Percentiles rank a stretch among this genome's conserved stretches.
These are phyloP conservation scores for Leucophora obtusa DNA, from an alignment of 2,888 invertebrate species.

Conservation along the genomic window DNA sequence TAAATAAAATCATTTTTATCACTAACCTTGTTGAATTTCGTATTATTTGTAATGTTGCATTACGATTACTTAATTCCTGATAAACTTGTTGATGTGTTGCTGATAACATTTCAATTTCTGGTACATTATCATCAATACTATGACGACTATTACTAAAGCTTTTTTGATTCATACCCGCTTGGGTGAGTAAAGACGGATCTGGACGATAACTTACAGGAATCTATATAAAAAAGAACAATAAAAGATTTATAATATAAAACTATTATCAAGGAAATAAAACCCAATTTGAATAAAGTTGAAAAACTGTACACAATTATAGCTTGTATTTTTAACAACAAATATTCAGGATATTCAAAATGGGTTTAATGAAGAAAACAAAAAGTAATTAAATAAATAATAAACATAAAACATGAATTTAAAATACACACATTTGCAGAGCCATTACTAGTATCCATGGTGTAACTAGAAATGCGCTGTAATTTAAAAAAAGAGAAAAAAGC, in stretches of 20 bases:
- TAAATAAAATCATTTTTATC: background rate
- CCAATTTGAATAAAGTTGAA: conserved; percentile 37
- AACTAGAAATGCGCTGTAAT: conserved; percentile 69
- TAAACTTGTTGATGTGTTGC: conserved; percentile 77
- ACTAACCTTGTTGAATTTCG: conserved; percentile 76
- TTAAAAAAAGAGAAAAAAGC: conserved; percentile 51
- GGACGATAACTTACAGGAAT: conserved; percentile 73
- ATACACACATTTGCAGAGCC: conserved; percentile 68
- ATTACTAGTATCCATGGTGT: conserved; percentile 68
- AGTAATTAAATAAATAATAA: conserved; percentile 23
- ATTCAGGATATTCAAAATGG: conserved; percentile 53
- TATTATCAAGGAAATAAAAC: conserved; percentile 18
- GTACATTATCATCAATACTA: conserved; percentile 72
- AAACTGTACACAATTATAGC: conserved; percentile 30
- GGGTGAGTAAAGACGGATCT: conserved; percentile 69
- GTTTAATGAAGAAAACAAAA: conserved; percentile 22
- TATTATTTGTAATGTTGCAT: conserved; percentile 76
- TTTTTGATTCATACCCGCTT: conserved; percentile 66
- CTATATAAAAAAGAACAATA: conserved; percentile 56
- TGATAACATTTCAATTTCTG: conserved; percentile 76
- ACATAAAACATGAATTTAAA: conserved; percentile 23
- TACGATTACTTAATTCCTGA: conserved; percentile 77
- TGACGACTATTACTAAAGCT: conserved; percentile 70
- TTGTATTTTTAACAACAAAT: conserved; percentile 21
- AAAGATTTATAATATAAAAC: background rate